Evolutionary conservation across 1,140 invertebrate genomes (phyloP).

Genomic region (Anastrepha ludens): DNA sequence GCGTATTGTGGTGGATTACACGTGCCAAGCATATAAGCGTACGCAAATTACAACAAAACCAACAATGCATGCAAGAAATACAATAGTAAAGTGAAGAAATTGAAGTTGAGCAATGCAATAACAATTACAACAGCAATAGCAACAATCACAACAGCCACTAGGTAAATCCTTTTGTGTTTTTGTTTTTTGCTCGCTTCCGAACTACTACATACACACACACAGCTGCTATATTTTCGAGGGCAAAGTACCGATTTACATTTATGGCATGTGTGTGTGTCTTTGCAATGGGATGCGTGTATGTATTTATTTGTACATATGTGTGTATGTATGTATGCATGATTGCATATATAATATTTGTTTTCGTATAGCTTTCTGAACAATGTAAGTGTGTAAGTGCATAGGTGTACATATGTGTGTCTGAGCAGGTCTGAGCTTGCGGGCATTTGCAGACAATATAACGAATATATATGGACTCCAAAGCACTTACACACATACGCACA

Average conservation of each 20-base stretch:
- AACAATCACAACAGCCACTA: constrained; percentile 12
- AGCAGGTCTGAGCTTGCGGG: background rate
- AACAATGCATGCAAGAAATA: background rate
- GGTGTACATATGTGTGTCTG: background rate
- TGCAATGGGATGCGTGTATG: background rate
- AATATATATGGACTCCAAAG: background rate
- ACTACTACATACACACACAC: no score
- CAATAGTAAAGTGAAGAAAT: background rate
- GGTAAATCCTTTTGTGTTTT: background rate
- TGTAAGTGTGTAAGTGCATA: background rate
- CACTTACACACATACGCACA: background rate
- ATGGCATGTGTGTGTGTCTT: no score
- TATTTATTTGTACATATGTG: background rate
- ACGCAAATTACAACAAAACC: constrained; percentile 20
- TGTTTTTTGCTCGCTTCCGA: background rate
- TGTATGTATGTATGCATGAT: background rate
- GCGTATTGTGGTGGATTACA: background rate
- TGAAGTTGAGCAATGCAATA: background rate
- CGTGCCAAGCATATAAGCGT: background rate
- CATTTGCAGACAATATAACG: background rate
- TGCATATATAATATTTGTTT: background rate
- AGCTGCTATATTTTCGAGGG: background rate
- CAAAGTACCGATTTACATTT: constrained; percentile 28
- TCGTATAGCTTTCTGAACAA: background rate
- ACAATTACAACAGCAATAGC: background rate